phyloP scores from a whole-genome alignment of 2,888 invertebrate species.

The Pachliopta kotzebuea region DNA sequence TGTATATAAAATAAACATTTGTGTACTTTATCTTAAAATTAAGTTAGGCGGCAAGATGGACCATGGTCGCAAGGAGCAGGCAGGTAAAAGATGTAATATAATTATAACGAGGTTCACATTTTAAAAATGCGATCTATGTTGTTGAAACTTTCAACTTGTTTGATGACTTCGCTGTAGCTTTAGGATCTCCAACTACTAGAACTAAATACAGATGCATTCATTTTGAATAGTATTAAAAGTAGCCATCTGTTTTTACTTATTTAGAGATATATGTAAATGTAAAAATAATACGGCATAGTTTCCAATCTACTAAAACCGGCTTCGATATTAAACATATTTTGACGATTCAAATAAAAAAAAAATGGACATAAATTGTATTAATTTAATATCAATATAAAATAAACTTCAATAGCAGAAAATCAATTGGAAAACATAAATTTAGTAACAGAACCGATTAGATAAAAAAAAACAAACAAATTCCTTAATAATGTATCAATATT shows the following conservation, averaged over 20 bases:
- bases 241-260: not conserved
- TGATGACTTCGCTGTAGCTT: too few relatives aligned
- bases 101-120: not conserved
- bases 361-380: not conserved
- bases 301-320: not conserved
- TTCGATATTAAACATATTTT: not conserved
- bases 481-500: not conserved
- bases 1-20: not conserved
- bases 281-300: not conserved
- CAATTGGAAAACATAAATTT: not conserved
- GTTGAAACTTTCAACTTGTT: too few relatives aligned
- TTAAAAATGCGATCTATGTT: not conserved
- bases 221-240: not conserved
- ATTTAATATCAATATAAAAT: not conserved
- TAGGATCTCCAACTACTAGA: too few relatives aligned
- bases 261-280: not conserved
- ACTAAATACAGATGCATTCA: not conserved
- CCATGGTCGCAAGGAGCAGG: not conserved
- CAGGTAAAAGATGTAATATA: not conserved
- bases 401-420: not conserved
- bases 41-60: not conserved
- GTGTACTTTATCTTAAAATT: constrained; percentile 1
- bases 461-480: not conserved
- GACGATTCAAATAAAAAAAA: not conserved
- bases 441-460: not conserved